A percentile compares a stretch with the other conserved stretches of the same genome.
These are phyloP conservation scores for Keiferia lycopersicella DNA, from an alignment of 2,888 invertebrate species.

Conservation along the genomic window DNA sequence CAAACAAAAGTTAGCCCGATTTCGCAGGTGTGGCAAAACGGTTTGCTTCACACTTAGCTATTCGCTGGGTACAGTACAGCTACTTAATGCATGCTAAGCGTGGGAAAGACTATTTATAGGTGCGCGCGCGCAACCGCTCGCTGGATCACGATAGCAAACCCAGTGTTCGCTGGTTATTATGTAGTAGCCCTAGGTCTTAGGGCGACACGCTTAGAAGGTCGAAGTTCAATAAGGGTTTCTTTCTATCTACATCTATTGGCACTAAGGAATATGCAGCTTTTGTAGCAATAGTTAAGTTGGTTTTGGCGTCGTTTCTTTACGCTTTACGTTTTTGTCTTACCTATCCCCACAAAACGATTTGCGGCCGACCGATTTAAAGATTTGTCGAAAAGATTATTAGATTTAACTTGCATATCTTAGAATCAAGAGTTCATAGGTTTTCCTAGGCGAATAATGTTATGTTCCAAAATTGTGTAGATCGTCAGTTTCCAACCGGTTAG, in stretches of 20 bases:
- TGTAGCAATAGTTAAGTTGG: too few relatives aligned
- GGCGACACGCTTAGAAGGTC: conserved; percentile 16
- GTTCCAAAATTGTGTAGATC: too few relatives aligned
- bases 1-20: not conserved
- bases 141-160: conserved; percentile 12
- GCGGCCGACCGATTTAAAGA: too few relatives aligned
- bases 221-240: conserved; percentile 7
- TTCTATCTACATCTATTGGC: not conserved
- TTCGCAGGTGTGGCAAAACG: conserved; percentile 17
- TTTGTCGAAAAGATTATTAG: too few relatives aligned
- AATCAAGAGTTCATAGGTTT: too few relatives aligned
- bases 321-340: too few relatives aligned
- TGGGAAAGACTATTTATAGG: conserved; percentile 35
- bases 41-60: conserved; percentile 19
- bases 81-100: conserved; percentile 33
- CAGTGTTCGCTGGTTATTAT: conserved; percentile 12
- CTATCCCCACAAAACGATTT: too few relatives aligned
- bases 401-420: too few relatives aligned
- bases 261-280: too few relatives aligned
- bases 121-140: not conserved
- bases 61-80: conserved; percentile 25
- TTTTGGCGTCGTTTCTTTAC: too few relatives aligned
- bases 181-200: conserved; percentile 20
- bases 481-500: too few relatives aligned
- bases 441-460: too few relatives aligned